phyloP scores from a whole-genome alignment of 2,797 vertebrate species.

The Xenentodon cancila region DNA sequence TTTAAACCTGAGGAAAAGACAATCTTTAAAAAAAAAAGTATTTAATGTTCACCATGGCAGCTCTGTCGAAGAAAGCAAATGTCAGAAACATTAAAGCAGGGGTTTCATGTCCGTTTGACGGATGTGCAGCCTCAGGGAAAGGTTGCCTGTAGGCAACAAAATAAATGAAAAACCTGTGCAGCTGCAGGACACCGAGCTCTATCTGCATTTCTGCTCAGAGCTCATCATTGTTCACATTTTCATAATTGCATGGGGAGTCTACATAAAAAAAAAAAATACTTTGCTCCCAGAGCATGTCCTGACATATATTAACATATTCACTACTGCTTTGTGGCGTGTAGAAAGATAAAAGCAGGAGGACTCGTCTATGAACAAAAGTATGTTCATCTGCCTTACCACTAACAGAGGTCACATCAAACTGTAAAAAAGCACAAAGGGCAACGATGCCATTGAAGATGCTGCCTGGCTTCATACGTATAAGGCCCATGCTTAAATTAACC shows the following conservation, averaged over 20 bases:
- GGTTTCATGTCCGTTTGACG: constrained; percentile 10
- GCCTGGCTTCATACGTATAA: too few species aligned
- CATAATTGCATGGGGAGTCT: constrained; percentile 41
- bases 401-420: too few species aligned
- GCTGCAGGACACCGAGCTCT: constrained; percentile 18
- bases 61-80: too few species aligned
- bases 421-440: too few species aligned
- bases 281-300: constrained; percentile 20
- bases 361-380: too few species aligned
- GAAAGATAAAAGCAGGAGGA: constrained; percentile 8
- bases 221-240: constrained; percentile 46
- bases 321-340: constrained; percentile 26
- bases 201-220: constrained; percentile 39
- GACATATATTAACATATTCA: constrained; percentile 53
- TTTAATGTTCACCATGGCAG: too few species aligned
- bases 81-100: not conserved
- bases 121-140: constrained; percentile 6
- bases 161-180: constrained; percentile 16
- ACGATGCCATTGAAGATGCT: too few species aligned
- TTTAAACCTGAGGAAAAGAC: not conserved
- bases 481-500: too few species aligned
- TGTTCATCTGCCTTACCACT: too few species aligned
- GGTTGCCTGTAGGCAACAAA: constrained; percentile 10
- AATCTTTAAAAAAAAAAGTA: too few species aligned
- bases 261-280: constrained; percentile 55